These are phyloP conservation scores for Oostethus manadensis DNA, from an alignment of 2,113 vertebrate species.

Conservation along the genomic window DNA sequence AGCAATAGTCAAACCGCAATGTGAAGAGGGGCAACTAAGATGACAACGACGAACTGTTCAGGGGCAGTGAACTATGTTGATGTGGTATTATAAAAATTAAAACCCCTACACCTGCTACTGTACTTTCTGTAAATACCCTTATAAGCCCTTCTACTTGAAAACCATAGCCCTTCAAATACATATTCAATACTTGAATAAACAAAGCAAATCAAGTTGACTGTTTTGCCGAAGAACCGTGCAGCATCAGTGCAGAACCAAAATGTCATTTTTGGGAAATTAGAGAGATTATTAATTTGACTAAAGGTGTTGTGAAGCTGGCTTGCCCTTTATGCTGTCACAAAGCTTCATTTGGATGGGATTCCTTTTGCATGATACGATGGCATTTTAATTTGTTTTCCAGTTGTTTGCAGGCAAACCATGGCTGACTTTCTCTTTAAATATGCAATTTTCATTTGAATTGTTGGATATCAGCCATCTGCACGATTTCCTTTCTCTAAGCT, in stretches of 20 bases:
- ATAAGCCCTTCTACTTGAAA: constrained; percentile 19
- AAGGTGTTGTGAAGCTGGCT: background rate
- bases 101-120: too few relatives aligned
- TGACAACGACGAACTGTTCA: too few relatives aligned
- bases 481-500: constrained; percentile 21
- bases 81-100: too few relatives aligned
- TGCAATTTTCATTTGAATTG: constrained; percentile 30
- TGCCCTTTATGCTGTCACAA: background rate
- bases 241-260: constrained; percentile 4
- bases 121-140: constrained; percentile 11
- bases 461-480: constrained; percentile 31
- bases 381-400: constrained; percentile 12
- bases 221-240: constrained; percentile 13
- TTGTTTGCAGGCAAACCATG: constrained; percentile 21
- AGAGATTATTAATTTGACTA: background rate
- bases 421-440: constrained; percentile 22
- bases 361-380: constrained; percentile 4
- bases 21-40: too few relatives aligned
- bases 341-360: constrained; percentile 3
- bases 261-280: background rate
- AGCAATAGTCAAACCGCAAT: too few relatives aligned
- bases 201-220: constrained; percentile 28
- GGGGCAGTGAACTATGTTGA: too few relatives aligned
- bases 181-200: constrained; percentile 34
- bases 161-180: constrained; percentile 20